Base-by-base conservation (phyloP, 2,888 invertebrate species). In the Tortricodes alternella region DNA sequence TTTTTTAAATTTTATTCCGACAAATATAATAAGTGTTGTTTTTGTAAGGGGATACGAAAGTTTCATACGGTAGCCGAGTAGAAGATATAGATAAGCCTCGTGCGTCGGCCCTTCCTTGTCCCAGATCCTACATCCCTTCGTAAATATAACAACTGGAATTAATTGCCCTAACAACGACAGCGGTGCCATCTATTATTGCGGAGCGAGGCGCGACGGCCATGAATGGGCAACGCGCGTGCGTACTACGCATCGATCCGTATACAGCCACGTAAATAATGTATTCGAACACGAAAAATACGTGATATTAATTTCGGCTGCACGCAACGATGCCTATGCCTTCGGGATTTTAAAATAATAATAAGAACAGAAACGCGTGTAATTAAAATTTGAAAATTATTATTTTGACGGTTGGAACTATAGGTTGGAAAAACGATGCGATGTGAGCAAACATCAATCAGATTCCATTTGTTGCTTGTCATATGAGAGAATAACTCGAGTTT, bases 151-250 rank as follows among this genome's bases (percentile, higher is more conserved):
- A 66, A 67, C 64, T 56, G 52, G 61, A 66, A 68, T 71, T 71
- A 69, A 72, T 70, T 73, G 65, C 65, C 59, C 50, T 32, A 23
- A 59, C 46, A 62, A 58, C 56, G 46, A 57, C 32, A 43, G 67
- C 69, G 74, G 41, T 76, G 80, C 81, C 85, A 83, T 85, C 85
- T 85, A 70, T 75, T 74, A 70, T 73, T 60, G 58, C 48, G 18
- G 15, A 11, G 34, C 27, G 35, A 19, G 46, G 48, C 41, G 39
- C 51, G 53, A 67, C 62, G 62, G 56, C 66, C 68, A 82, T 84
- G 85, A 85, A 89, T 83, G 85, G 66, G 68, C 62, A 82, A 60
- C 77, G 78, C 89, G 89, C 89, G 75, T 83, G 89, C 89, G 88
- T 78, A 79, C 65, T 78, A 66, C 63, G 62, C 77, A 89, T 89